phyloP scores from a whole-genome alignment of 2,888 invertebrate species.

The Coecobrya sp. region DNA sequence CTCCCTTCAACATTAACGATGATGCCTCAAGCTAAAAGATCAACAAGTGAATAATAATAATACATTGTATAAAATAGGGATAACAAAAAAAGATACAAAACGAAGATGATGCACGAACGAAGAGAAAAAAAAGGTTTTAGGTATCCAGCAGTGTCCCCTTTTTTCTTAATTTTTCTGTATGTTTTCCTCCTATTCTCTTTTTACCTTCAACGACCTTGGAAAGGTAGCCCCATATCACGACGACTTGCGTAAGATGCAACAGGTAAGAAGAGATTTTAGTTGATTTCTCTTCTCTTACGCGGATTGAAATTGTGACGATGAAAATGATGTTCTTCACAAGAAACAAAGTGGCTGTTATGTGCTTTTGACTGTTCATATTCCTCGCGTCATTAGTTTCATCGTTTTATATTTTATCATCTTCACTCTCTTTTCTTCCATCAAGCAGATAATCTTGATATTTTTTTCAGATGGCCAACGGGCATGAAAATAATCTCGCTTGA shows the following conservation, averaged over 20 bases:
- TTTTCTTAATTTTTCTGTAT: constrained; percentile 34
- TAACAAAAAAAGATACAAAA: constrained; percentile 1
- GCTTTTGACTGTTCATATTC: constrained; percentile 24
- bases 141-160: constrained; percentile 66
- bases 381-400: constrained; percentile 60
- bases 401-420: constrained; percentile 43
- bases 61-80: background rate
- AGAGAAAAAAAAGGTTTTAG: constrained; percentile 1
- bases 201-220: constrained; percentile 73
- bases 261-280: background rate
- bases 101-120: constrained; percentile 32
- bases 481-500: constrained; percentile 71
- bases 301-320: too few species aligned
- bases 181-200: constrained; percentile 43
- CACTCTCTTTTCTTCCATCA: background rate
- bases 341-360: background rate
- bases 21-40: constrained; percentile 60
- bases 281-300: background rate
- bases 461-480: constrained; percentile 51
- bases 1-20: constrained; percentile 61
- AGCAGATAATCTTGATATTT: constrained; percentile 62
- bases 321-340: background rate
- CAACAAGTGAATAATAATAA: constrained; percentile 38
- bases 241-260: background rate
- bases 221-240: constrained; percentile 58